Percentiles rank a stretch among this genome's conserved stretches.
Conservation (phyloP, 2,113 vertebrate species). For the Desmodus rotundus region DNA sequence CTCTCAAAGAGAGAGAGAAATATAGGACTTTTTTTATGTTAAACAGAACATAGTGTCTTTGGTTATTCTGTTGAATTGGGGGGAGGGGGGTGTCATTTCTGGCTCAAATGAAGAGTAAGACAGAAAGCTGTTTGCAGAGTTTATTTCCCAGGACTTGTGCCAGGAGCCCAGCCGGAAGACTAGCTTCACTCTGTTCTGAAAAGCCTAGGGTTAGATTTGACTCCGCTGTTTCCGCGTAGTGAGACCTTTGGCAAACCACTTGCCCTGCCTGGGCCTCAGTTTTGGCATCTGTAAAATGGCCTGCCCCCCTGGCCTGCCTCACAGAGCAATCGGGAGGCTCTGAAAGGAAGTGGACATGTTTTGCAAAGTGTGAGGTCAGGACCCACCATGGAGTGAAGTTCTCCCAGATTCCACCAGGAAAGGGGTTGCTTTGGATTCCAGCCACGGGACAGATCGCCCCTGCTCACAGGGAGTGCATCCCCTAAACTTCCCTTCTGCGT, state of each 20-base stretch:
- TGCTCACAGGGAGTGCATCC: not conserved
- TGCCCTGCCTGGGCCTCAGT: not conserved
- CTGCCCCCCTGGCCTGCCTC: not conserved
- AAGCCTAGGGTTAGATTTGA: not conserved
- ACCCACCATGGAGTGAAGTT: fast-evolving
- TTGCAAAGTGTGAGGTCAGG: too few relatives aligned
- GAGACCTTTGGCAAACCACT: not conserved
- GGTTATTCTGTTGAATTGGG: not conserved
- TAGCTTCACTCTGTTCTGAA: not conserved
- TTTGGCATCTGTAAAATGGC: not conserved
- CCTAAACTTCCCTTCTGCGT: not conserved
- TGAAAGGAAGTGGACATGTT: not conserved
- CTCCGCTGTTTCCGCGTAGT: not conserved
- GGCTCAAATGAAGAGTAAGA: not conserved
- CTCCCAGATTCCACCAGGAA: not conserved
- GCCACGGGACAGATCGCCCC: not conserved
- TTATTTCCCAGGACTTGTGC: not conserved
- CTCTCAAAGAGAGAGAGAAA: not conserved
- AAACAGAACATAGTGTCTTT: not conserved
- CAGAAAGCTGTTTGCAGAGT: not conserved
- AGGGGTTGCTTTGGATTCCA: not conserved
- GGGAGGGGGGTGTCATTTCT: not conserved
- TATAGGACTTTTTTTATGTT: not conserved
- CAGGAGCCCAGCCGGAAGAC: not conserved
- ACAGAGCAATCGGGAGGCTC: not conserved